Evolutionary conservation across 2,113 vertebrate species (phyloP).

Genomic region (Orcinus orca): DNA sequence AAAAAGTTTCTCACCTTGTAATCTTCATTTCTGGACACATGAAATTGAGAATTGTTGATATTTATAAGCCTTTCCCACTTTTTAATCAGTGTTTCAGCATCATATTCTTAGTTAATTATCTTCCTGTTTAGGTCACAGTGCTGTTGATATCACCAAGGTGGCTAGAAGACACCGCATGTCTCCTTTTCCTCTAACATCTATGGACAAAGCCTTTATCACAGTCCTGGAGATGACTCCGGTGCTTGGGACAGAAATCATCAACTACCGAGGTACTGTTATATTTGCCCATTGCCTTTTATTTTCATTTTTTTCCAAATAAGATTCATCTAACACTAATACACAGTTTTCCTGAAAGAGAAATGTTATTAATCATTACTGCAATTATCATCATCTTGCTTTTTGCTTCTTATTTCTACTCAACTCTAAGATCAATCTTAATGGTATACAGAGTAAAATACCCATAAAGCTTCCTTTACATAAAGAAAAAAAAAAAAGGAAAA

Average conservation of each 20-base stretch:
- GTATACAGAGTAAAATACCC: not conserved
- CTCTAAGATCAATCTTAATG: not conserved
- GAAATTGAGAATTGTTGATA: slow-evolving; percentile 28
- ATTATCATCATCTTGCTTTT: not conserved
- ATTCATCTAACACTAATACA: not conserved
- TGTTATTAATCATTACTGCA: not conserved
- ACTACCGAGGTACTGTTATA: slow-evolving; percentile 92
- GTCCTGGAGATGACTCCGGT: slow-evolving; percentile 99
- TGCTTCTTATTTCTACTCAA: slow-evolving; percentile 16
- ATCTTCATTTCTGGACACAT: not conserved
- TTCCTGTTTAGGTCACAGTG: slow-evolving; percentile 93
- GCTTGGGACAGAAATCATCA: slow-evolving; percentile 98
- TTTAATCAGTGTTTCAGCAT: slow-evolving; percentile 21
- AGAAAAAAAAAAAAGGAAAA: not conserved
- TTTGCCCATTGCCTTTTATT: slow-evolving; percentile 3
- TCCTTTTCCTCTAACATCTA: slow-evolving; percentile 97
- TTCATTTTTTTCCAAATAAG: slow-evolving; percentile 37
- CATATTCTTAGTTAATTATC: slow-evolving; percentile 49
- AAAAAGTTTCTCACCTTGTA: not conserved
- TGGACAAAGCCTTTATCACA: slow-evolving; percentile 99
- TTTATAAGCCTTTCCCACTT: slow-evolving; percentile 33
- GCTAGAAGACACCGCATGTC: slow-evolving; percentile 99
- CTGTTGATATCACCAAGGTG: slow-evolving; percentile 99
- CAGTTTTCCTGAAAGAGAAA: slow-evolving; percentile 17
- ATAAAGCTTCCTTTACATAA: not conserved